phyloP scores from a whole-genome alignment of 2,113 vertebrate genomes.

The Dromas ardeola region DNA sequence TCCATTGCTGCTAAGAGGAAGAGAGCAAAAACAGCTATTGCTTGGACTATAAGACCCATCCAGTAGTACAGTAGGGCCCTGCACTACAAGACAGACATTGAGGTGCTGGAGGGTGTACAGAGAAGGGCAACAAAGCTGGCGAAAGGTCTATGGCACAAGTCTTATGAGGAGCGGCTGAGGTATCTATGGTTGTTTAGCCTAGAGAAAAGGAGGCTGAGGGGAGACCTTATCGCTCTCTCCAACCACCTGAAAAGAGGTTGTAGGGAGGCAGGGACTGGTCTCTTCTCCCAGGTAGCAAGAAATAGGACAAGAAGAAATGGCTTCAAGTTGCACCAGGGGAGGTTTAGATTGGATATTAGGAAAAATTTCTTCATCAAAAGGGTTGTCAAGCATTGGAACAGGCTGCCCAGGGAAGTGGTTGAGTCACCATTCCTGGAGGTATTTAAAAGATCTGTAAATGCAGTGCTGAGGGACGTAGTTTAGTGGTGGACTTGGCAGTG shows the following conservation, averaged over 20 bases:
- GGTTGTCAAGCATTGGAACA: not conserved
- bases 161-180: not conserved
- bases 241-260: not conserved
- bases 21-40: not conserved
- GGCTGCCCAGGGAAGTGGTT: not conserved
- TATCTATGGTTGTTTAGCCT: not conserved
- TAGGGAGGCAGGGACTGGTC: not conserved
- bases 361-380: not conserved
- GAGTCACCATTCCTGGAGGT: not conserved
- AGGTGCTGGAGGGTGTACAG: not conserved
- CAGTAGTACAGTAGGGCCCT: not conserved
- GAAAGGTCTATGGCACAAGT: not conserved
- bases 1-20: not conserved
- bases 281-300: not conserved
- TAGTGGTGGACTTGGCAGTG: not conserved
- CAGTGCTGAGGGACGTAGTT: not conserved
- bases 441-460: not conserved
- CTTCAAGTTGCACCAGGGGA: not conserved
- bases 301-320: not conserved
- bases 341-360: not conserved
- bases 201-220: not conserved
- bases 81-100: not conserved
- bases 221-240: not conserved
- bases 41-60: not conserved
- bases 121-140: not conserved